These are phyloP conservation scores for Bombus vancouverensis DNA, from an alignment of 1,140 invertebrate species.

Conservation along the genomic window DNA sequence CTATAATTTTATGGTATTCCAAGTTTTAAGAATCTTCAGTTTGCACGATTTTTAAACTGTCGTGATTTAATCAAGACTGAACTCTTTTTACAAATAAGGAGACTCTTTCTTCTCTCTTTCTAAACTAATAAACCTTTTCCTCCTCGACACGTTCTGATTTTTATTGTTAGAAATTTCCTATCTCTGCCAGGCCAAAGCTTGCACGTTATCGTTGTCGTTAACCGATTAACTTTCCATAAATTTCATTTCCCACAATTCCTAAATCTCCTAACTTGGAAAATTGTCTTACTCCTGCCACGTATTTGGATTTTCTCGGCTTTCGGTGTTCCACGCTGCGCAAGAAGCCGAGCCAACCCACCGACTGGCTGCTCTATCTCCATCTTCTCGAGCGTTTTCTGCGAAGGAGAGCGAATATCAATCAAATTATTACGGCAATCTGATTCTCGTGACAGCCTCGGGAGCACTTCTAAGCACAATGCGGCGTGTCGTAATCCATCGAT, in stretches of 20 bases:
- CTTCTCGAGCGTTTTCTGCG: constrained; percentile 20
- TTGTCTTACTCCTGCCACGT: neutral
- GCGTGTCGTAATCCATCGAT: constrained; percentile 41
- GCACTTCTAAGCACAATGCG: constrained; percentile 35
- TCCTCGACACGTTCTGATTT: neutral
- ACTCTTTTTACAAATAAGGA: too few relatives aligned
- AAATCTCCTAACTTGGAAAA: neutral
- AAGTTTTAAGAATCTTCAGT: too few relatives aligned
- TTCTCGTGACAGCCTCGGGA: constrained; percentile 42
- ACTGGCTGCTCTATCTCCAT: constrained; percentile 15
- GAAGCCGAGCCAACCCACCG: neutral
- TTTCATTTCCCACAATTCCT: neutral
- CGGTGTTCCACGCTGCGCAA: neutral
- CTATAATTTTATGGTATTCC: too few relatives aligned
- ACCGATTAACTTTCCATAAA: neutral
- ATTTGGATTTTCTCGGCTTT: neutral
- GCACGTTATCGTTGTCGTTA: neutral
- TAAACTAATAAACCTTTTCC: neutral
- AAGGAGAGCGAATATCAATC: constrained; percentile 51
- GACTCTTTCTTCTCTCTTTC: too few relatives aligned
- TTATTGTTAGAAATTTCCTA: neutral
- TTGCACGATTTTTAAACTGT: too few relatives aligned
- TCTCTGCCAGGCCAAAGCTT: neutral
- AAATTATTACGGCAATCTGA: constrained; percentile 56
- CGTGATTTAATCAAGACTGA: too few relatives aligned